Conservation (phyloP, 2,113 vertebrate species). For the Brachyhypopomus gauderio region DNA sequence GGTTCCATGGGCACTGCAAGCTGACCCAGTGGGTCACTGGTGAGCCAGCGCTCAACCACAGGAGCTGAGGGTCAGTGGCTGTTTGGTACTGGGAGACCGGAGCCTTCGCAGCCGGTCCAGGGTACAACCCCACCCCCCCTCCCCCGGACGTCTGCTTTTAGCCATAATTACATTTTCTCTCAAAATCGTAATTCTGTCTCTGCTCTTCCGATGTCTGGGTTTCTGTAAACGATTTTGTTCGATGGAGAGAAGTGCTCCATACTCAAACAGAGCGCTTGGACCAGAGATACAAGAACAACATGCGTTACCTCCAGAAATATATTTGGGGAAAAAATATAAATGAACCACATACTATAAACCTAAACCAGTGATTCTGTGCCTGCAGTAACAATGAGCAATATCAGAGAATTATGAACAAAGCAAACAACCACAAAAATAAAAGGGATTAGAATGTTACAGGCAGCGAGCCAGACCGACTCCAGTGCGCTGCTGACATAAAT, state of each 20-base stretch:
- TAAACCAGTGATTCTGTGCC: background rate
- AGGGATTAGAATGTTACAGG: background rate
- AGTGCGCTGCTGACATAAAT: background rate
- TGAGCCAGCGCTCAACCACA: slow-evolving; percentile 26
- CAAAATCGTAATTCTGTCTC: background rate
- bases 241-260: background rate
- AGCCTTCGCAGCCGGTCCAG: slow-evolving; percentile 7
- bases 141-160: background rate
- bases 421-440: background rate
- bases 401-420: background rate
- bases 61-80: slow-evolving; percentile 7
- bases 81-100: slow-evolving; percentile 16
- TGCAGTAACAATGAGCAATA: slow-evolving; percentile 8
- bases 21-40: too few species aligned
- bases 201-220: background rate
- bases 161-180: background rate
- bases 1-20: background rate
- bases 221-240: background rate
- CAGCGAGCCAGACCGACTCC: background rate
- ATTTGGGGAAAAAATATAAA: background rate
- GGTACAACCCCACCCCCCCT: background rate
- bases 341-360: slow-evolving; percentile 6
- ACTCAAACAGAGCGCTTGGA: background rate
- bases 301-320: background rate
- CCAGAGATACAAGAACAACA: background rate